Percentiles rank a stretch among this genome's conserved stretches.
Evolutionary conservation across 2,888 invertebrate species (phyloP).

Genomic region (Bugula neritina): DNA sequence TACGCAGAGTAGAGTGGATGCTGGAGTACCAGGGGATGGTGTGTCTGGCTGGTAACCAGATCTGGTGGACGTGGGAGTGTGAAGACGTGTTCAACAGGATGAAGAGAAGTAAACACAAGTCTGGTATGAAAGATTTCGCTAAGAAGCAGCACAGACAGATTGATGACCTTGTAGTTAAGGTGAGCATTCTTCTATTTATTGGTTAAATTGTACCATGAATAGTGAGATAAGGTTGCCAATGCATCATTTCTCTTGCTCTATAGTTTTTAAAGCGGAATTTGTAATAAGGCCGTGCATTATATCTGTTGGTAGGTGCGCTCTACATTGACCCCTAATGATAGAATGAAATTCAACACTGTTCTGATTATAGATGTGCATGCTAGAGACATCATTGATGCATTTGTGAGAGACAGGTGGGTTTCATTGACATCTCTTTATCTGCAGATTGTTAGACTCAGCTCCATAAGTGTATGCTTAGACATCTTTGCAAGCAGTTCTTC

Average conservation of each 20-base stretch:
- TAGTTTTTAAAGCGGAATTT: too few relatives aligned
- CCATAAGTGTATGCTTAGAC: too few relatives aligned
- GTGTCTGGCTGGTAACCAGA: slow-evolving; percentile 30
- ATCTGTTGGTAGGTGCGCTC: slow-evolving; percentile 25
- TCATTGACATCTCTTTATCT: too few relatives aligned
- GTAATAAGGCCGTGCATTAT: neutral
- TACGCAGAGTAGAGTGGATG: slow-evolving; percentile 29
- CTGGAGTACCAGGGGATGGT: slow-evolving; percentile 31
- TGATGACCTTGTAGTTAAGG: slow-evolving; percentile 28
- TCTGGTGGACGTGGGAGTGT: slow-evolving; percentile 32
- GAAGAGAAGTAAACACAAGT: slow-evolving; percentile 30
- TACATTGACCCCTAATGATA: slow-evolving; percentile 29
- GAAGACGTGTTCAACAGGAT: slow-evolving; percentile 31
- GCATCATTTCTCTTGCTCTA: too few relatives aligned
- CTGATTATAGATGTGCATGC: slow-evolving; percentile 31
- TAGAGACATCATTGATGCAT: slow-evolving; percentile 30
- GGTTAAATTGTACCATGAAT: too few relatives aligned
- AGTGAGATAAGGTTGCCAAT: too few relatives aligned
- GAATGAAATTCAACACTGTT: slow-evolving; percentile 31
- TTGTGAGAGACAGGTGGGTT: slow-evolving; percentile 30
- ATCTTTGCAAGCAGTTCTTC: too few relatives aligned
- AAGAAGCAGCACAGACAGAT: slow-evolving; percentile 30
- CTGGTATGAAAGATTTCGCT: slow-evolving; percentile 30
- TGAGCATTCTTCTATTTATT: too few relatives aligned
- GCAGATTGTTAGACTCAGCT: too few relatives aligned